Conservation (phyloP, 2,888 invertebrate genomes). For the Acronicta psi region DNA sequence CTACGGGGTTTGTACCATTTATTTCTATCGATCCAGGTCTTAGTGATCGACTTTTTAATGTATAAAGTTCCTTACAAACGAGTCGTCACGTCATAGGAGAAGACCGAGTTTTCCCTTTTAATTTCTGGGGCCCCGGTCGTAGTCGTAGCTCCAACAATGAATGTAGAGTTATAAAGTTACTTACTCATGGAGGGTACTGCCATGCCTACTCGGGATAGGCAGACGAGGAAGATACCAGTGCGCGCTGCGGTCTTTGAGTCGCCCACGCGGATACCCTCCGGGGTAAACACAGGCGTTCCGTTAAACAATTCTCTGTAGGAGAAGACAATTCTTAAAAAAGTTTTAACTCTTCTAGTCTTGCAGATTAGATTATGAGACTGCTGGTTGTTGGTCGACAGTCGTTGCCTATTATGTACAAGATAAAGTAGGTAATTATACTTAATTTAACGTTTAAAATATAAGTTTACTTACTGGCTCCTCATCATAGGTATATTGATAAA, state of each 20-base stretch:
- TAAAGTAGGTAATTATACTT: no score
- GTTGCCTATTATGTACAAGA: no score
- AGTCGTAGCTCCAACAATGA: no score
- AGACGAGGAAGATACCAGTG: conserved; percentile 95
- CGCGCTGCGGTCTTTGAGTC: conserved; percentile 92
- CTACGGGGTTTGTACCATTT: no score
- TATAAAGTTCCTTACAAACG: no score
- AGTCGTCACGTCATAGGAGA: no score
- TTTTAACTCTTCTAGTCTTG: no score
- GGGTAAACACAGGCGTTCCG: conserved; percentile 95
- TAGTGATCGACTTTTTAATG: no score
- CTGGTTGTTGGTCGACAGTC: no score
- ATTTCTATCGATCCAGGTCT: no score
- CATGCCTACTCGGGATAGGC: conserved; percentile 96
- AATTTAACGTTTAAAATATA: neutral
- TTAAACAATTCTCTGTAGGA: conserved; percentile 91
- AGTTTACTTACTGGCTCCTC: conserved; percentile 93
- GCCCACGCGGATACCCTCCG: conserved; percentile 92
- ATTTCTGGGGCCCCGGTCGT: no score
- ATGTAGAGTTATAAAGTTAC: conserved; percentile 58
- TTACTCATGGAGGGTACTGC: conserved; percentile 98
- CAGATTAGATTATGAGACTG: neutral
- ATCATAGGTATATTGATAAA: conserved; percentile 99
- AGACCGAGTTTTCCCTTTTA: no score
- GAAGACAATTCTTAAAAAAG: neutral